Evolutionary conservation across 2,797 vertebrate genomes (phyloP), one percentile per base, ranked within the genome.

Genomic region (Xyrichtys novacula): DNA sequence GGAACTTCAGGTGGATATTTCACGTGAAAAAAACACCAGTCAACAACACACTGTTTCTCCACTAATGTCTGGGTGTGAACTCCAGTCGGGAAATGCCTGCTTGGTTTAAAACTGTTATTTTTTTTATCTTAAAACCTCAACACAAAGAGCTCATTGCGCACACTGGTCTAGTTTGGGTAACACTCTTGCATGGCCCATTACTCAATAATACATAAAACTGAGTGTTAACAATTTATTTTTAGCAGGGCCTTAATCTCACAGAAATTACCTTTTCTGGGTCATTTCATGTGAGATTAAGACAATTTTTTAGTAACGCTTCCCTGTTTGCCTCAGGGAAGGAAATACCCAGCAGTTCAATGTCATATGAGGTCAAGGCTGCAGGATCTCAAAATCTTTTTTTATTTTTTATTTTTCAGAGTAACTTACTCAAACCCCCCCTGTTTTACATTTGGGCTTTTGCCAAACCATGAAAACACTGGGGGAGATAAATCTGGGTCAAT

Each of bases 141-240:
- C 64, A 78, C 53, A 76, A 48, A 75, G 56, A 66, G 42, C 15
- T 38, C 5, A 61, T 32, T 65, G 28, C 31, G 20, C 53, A 69
- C 60, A 38, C 17, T 63, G 22, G 6, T 40, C 55, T 16, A 54
- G 36, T 61, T 44, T 26, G 28, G 44, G 52, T 25, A 80, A 70
- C 59, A 71, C 65, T 71, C 20, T 28, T 47, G 22, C 59, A 29
- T 52, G 42, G 10, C 22, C 62, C 48, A 65, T 85, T 81, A 65
- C 39, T 55, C 49, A 56, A 40, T 25, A 25, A 49, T 58, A 19
- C 44, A 32, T 54, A 11, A 49, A 61, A 38, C 29, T 53, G 17
- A 52, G 23, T 62, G 34, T 17, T 32, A 14, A 61, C 28, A 29
- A n/a, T 1, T 57, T 65, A 12, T 71, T 74, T 83, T 38, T 44